phyloP scores from a whole-genome alignment of 2,888 invertebrate species.

The Pediacus dermestoides region DNA sequence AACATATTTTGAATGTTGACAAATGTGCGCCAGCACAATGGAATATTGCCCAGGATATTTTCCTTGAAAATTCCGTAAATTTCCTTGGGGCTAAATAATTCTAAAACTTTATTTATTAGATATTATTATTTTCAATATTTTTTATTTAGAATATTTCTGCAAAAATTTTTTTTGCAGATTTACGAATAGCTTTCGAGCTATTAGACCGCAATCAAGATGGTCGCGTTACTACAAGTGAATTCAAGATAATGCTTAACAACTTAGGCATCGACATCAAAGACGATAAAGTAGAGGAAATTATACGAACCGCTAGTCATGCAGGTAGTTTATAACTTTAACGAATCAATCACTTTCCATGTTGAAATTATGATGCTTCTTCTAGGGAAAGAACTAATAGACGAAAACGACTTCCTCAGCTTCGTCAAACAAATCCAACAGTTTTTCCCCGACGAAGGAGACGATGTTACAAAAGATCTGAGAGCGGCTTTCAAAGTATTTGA shows the following conservation, averaged over 20 bases:
- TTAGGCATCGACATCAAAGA: slow-evolving; percentile 73
- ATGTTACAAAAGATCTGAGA: slow-evolving; percentile 70
- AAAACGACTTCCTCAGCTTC: slow-evolving; percentile 76
- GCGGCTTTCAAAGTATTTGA: slow-evolving; percentile 90
- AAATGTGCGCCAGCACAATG: no score
- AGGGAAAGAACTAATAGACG: slow-evolving; percentile 73
- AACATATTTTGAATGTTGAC: no score
- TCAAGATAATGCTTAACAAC: slow-evolving; percentile 75
- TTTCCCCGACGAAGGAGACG: slow-evolving; percentile 59
- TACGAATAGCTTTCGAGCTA: slow-evolving; percentile 73
- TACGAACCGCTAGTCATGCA: slow-evolving; percentile 67
- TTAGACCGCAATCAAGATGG: slow-evolving; percentile 77
- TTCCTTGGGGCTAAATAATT: no score
- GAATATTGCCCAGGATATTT: no score
- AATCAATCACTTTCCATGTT: background rate
- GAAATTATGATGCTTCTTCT: slow-evolving; percentile 33
- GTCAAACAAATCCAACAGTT: slow-evolving; percentile 70
- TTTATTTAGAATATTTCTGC: no score
- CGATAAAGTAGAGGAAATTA: slow-evolving; percentile 68
- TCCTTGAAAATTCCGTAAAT: no score
- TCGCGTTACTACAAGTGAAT: slow-evolving; percentile 68
- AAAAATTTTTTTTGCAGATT: slow-evolving; percentile 64
- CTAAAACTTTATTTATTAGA: no score
- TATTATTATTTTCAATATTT: no score
- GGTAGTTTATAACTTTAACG: slow-evolving; percentile 28